Percentiles rank a stretch among this genome's conserved stretches.
phyloP scores from a whole-genome alignment of 2,888 invertebrate genomes.

The Creontiades dilutus region DNA sequence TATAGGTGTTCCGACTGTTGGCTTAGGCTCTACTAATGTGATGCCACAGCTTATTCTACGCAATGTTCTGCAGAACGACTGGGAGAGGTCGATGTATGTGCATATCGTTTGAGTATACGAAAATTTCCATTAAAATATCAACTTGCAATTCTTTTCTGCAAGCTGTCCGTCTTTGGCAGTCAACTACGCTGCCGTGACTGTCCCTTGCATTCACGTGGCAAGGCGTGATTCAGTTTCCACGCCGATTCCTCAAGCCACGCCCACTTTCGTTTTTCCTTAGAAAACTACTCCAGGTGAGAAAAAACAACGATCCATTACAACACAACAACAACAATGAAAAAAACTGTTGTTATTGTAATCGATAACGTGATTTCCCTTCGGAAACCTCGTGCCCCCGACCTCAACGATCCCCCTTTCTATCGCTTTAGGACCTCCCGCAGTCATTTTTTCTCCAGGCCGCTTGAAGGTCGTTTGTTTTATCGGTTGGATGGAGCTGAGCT shows the following conservation, averaged over 20 bases:
- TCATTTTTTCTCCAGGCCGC: neutral
- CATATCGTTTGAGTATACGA: too few species aligned
- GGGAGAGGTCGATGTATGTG: too few species aligned
- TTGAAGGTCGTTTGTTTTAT: constrained; percentile 32
- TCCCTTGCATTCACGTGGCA: neutral
- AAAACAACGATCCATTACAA: neutral
- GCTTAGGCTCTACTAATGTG: too few species aligned
- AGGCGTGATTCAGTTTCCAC: constrained; percentile 12
- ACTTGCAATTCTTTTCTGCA: too few species aligned
- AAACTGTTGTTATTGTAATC: neutral
- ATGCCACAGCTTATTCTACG: too few species aligned
- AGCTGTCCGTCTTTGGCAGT: neutral
- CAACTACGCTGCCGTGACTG: neutral
- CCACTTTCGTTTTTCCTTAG: neutral
- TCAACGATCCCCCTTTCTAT: neutral
- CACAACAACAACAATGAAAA: neutral
- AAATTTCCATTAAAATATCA: too few species aligned
- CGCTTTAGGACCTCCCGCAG: neutral
- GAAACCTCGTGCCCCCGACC: constrained; percentile 3
- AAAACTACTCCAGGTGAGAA: neutral
- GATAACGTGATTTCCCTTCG: neutral
- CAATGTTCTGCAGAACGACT: too few species aligned
- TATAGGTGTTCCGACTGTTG: too few species aligned
- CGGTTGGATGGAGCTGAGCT: neutral
- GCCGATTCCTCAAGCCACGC: neutral